A percentile compares a stretch with the other conserved stretches of the same genome.
phyloP scores from a whole-genome alignment of 2,888 invertebrate genomes.

The Tyria jacobaeae region DNA sequence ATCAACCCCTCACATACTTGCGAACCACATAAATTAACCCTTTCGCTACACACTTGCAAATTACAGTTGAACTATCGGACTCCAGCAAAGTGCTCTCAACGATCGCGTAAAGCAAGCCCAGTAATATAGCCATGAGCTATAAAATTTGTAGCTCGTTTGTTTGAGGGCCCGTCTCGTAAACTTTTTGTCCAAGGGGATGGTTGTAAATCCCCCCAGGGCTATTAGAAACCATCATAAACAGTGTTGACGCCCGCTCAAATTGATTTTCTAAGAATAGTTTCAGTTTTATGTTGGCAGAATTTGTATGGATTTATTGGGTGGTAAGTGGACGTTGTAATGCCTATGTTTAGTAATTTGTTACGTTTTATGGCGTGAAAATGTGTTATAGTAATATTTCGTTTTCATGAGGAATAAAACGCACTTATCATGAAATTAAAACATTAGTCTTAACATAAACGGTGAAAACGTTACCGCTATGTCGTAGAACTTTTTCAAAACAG shows the following conservation, averaged over 20 bases:
- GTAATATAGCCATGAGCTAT: constrained; percentile 40
- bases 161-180: constrained; percentile 42
- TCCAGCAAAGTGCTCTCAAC: constrained; percentile 18
- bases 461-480: too few species aligned
- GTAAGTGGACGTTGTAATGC: constrained; percentile 19
- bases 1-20: constrained; percentile 9
- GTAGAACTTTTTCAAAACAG: too few species aligned
- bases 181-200: constrained; percentile 44
- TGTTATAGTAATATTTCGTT: not conserved
- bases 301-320: constrained; percentile 18
- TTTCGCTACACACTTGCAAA: constrained; percentile 13
- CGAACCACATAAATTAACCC: constrained; percentile 17
- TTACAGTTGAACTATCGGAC: constrained; percentile 14
- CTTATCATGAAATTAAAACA: too few species aligned
- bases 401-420: not conserved
- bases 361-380: not conserved
- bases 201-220: constrained; percentile 40
- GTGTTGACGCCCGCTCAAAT: constrained; percentile 40
- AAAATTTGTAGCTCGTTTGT: constrained; percentile 53
- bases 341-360: constrained; percentile 6
- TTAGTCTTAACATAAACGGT: too few species aligned
- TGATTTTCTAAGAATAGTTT: constrained; percentile 43
- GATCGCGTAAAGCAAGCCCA: constrained; percentile 14
- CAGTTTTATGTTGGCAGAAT: constrained; percentile 28
- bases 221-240: constrained; percentile 49